Conservation (phyloP, 2,888 invertebrate species). For the Dynastes maya region DNA sequence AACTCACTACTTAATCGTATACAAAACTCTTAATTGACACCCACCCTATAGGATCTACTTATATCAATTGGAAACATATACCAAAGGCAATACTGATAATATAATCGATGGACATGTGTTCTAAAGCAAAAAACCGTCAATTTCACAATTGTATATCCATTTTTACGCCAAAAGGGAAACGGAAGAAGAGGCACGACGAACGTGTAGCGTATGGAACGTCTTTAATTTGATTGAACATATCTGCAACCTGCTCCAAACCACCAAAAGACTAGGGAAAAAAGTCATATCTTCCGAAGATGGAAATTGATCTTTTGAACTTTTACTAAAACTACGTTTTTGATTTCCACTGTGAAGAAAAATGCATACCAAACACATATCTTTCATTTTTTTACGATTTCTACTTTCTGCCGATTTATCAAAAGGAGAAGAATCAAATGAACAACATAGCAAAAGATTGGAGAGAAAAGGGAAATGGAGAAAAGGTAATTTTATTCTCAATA, state of each 20-base stretch:
- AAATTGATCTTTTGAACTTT: background rate
- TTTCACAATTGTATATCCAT: background rate
- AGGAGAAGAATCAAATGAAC: background rate
- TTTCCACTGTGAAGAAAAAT: no score
- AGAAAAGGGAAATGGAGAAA: slow-evolving; percentile 8
- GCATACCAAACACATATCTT: slow-evolving; percentile 15
- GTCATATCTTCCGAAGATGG: slow-evolving; percentile 25
- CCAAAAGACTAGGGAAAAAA: slow-evolving; percentile 32
- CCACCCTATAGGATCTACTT: background rate
- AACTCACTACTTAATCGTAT: background rate
- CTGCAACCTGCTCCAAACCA: slow-evolving; percentile 11
- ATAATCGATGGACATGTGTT: slow-evolving; percentile 9
- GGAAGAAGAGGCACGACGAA: slow-evolving; percentile 1
- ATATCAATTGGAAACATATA: background rate
- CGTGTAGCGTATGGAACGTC: background rate
- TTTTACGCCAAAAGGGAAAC: slow-evolving; percentile 18
- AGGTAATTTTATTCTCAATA: slow-evolving; percentile 6
- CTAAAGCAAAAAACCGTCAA: slow-evolving; percentile 26
- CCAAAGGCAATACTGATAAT: slow-evolving; percentile 12
- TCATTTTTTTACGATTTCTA: slow-evolving; percentile 22
- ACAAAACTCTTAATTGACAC: background rate
- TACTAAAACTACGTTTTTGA: no score
- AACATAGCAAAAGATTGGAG: background rate
- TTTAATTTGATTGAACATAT: slow-evolving; percentile 41
- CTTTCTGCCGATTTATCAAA: background rate